A percentile compares a stretch with the other conserved stretches of the same genome.
Conservation (phyloP, 2,797 vertebrate genomes). For the Buceros bicornis region DNA sequence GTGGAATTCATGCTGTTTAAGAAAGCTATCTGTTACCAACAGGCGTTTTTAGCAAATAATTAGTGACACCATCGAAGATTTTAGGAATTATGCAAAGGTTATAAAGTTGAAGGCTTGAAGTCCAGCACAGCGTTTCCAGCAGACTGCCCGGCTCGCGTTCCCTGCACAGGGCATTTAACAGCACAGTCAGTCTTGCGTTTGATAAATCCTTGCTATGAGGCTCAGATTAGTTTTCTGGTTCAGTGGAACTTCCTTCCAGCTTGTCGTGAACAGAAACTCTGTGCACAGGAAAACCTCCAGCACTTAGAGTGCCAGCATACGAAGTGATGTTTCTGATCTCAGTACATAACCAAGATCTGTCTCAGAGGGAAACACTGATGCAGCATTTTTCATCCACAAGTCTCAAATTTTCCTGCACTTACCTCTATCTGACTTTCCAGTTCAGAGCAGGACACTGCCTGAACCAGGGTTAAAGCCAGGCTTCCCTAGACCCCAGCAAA, state of each 20-base stretch:
- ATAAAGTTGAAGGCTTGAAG: slow-evolving; percentile 22
- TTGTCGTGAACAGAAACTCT: background rate
- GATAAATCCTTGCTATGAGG: background rate
- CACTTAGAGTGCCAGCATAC: background rate
- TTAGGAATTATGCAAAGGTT: background rate
- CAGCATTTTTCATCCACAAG: background rate
- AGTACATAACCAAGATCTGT: background rate
- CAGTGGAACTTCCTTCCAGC: background rate
- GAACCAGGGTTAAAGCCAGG: background rate
- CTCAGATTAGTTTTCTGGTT: background rate
- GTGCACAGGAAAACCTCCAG: background rate
- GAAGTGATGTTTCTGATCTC: background rate
- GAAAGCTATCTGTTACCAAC: slow-evolving; percentile 3
- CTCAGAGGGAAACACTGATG: background rate
- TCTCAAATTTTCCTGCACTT: background rate
- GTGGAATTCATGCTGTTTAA: background rate
- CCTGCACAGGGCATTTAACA: background rate
- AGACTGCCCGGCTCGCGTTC: background rate
- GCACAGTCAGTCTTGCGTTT: background rate
- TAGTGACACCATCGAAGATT: background rate
- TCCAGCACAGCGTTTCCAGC: background rate
- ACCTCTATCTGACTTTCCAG: background rate
- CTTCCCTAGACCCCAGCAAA: background rate
- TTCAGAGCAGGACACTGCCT: accelerated
- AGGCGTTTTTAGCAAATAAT: slow-evolving; percentile 6